A percentile compares a stretch with the other conserved stretches of the same genome.
phyloP scores from a whole-genome alignment of 1,140 invertebrate genomes.

The Diorhabda sublineata region DNA sequence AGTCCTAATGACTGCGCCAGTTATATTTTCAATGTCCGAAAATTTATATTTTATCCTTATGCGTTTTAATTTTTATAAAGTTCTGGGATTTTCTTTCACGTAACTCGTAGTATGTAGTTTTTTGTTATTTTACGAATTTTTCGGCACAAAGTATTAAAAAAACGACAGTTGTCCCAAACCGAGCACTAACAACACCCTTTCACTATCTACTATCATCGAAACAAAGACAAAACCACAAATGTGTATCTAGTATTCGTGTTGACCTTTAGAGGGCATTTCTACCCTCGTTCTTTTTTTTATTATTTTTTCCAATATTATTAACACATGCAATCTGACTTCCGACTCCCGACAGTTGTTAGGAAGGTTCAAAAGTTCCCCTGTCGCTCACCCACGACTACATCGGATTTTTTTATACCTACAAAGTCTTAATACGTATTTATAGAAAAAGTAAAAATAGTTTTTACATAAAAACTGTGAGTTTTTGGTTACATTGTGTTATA shows the following conservation, averaged over 20 bases:
- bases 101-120: too few relatives aligned
- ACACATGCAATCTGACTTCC: conserved; percentile 16
- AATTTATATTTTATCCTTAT: too few relatives aligned
- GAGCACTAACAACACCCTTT: neutral
- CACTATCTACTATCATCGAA: neutral
- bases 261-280: conserved; percentile 12
- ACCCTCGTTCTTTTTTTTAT: conserved; percentile 7
- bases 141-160: neutral
- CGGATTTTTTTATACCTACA: conserved; percentile 1
- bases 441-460: conserved; percentile 11
- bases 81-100: too few relatives aligned
- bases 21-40: too few relatives aligned
- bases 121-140: too few relatives aligned
- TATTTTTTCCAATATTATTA: conserved; percentile 1
- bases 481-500: conserved; percentile 6
- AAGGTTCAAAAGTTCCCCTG: conserved; percentile 8
- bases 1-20: too few relatives aligned
- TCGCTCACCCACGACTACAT: conserved; percentile 8
- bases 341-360: conserved; percentile 12
- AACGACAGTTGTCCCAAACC: neutral
- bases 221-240: conserved; percentile 3
- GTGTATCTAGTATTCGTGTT: conserved; percentile 6
- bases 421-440: conserved; percentile 10
- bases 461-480: neutral
- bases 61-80: too few relatives aligned